phyloP scores from a whole-genome alignment of 2,113 vertebrate species.

The rat (Rattus norvegicus) region DNA sequence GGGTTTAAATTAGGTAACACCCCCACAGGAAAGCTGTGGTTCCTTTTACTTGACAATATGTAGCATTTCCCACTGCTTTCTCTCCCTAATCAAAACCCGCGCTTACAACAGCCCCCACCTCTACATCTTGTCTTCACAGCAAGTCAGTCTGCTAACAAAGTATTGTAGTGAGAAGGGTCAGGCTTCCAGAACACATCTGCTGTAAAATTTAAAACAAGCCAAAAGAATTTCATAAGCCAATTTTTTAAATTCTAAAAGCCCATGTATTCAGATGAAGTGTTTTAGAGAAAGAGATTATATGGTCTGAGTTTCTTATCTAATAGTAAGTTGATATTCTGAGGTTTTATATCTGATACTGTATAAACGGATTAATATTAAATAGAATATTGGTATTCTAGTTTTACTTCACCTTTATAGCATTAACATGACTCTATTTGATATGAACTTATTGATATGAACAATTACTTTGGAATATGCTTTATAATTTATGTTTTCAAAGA shows the following conservation, averaged over 20 bases:
- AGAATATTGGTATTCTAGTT: constrained; percentile 35
- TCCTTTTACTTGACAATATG: constrained; percentile 51
- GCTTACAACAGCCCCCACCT: constrained; percentile 78
- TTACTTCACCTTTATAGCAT: constrained; percentile 31
- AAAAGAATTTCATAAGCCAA: constrained; percentile 10
- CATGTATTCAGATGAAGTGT: background rate
- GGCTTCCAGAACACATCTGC: constrained; percentile 41
- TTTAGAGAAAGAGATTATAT: background rate
- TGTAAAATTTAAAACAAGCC: constrained; percentile 52
- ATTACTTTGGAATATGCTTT: constrained; percentile 52
- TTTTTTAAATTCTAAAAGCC: constrained; percentile 51
- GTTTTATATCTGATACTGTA: constrained; percentile 10
- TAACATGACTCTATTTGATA: background rate
- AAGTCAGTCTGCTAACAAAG: constrained; percentile 66
- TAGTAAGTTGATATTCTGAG: constrained; percentile 40
- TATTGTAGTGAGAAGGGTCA: constrained; percentile 39
- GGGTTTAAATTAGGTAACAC: constrained; percentile 13
- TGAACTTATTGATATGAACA: constrained; percentile 34
- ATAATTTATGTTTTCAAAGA: constrained; percentile 46
- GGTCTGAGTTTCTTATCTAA: constrained; percentile 45
- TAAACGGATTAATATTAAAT: constrained; percentile 27
- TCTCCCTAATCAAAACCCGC: constrained; percentile 75
- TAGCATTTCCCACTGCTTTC: constrained; percentile 82
- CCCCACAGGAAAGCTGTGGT: constrained; percentile 55
- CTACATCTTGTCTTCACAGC: constrained; percentile 67